Conservation (phyloP, 2,113 vertebrate species). For the Mormoops blainvillei region DNA sequence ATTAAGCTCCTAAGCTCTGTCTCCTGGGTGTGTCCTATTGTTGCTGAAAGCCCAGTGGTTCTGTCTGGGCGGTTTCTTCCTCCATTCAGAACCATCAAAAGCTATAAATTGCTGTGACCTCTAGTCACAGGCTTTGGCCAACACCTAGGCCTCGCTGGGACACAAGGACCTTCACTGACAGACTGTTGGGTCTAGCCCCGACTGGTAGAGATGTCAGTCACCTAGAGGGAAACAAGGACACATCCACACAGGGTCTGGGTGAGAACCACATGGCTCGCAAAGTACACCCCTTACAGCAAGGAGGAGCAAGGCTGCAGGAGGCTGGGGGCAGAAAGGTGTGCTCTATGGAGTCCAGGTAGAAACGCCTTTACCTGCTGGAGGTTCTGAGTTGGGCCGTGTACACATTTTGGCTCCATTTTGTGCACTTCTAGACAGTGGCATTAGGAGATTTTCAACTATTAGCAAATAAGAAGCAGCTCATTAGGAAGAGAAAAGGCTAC, state of each 20-base stretch:
- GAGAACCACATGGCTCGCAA: background rate
- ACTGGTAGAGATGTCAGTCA: background rate
- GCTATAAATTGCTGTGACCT: accelerated
- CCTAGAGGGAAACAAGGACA: too few relatives aligned
- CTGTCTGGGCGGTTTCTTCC: accelerated
- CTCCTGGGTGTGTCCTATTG: accelerated
- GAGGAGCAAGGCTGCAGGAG: accelerated
- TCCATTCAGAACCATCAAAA: accelerated
- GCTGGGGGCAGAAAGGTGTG: background rate
- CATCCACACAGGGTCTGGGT: accelerated
- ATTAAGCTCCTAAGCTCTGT: accelerated
- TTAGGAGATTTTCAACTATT: background rate
- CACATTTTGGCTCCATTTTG: too few relatives aligned
- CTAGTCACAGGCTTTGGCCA: background rate
- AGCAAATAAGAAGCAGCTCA: background rate
- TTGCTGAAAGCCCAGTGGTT: background rate
- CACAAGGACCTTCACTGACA: accelerated
- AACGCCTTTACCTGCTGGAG: accelerated
- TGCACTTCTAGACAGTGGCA: background rate
- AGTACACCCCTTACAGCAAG: accelerated
- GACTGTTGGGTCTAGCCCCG: accelerated
- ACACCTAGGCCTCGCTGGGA: accelerated
- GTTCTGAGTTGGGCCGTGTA: accelerated
- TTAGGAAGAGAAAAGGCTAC: background rate
- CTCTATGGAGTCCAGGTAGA: accelerated